Conservation (phyloP, 2,113 vertebrate species). For the Xiphias gladius region DNA sequence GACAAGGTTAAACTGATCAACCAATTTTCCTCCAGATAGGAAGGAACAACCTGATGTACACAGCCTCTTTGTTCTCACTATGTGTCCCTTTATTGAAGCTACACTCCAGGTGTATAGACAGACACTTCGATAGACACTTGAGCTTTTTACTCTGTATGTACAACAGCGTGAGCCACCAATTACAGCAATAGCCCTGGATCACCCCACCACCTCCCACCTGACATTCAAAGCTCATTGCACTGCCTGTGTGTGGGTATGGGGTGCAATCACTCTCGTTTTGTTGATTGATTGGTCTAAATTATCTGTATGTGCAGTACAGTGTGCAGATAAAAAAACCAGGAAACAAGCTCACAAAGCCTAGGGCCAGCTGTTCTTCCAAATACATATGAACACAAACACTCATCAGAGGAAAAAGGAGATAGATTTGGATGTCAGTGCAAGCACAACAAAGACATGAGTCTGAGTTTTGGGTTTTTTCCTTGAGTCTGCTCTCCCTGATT, state of each 20-base stretch:
- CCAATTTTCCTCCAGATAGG: constrained; percentile 22
- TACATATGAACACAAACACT: background rate
- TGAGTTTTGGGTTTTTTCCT: constrained; percentile 18
- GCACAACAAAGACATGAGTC: background rate
- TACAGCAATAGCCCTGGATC: constrained; percentile 23
- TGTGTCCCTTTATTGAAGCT: background rate
- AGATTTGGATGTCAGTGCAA: constrained; percentile 5
- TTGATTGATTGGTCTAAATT: constrained; percentile 46
- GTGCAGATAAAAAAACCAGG: background rate
- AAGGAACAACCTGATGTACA: constrained; percentile 6
- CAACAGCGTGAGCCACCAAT: constrained; percentile 21
- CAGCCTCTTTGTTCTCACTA: constrained; percentile 4
- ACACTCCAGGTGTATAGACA: background rate
- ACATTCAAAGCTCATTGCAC: constrained; percentile 26
- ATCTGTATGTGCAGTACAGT: constrained; percentile 19
- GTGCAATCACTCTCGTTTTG: constrained; percentile 26
- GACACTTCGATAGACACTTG: background rate
- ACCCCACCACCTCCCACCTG: constrained; percentile 8
- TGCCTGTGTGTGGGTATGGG: constrained; percentile 23
- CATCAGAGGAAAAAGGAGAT: background rate
- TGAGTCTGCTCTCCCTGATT: constrained; percentile 30
- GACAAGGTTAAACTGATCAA: constrained; percentile 37
- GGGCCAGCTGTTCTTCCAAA: background rate
- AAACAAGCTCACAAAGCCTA: background rate
- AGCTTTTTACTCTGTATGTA: constrained; percentile 12